Conservation (phyloP, 2,113 vertebrate species). For the Serinus canaria region DNA sequence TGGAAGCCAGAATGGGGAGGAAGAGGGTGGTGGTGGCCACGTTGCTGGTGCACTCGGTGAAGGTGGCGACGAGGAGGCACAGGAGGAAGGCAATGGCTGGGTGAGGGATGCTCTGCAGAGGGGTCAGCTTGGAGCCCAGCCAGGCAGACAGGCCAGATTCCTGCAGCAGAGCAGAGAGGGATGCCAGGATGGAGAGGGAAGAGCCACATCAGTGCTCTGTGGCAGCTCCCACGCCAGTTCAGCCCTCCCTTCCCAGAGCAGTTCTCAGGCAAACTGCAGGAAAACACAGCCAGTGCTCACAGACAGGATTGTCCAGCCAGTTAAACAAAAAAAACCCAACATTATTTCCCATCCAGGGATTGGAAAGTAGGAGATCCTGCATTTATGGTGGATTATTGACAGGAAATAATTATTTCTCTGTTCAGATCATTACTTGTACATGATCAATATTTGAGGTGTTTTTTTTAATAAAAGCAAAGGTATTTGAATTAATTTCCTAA, state of each 20-base stretch:
- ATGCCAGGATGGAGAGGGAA: neutral
- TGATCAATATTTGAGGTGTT: accelerated
- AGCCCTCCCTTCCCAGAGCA: neutral
- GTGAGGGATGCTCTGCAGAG: conserved; percentile 77
- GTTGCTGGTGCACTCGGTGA: conserved; percentile 94
- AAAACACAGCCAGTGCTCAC: neutral
- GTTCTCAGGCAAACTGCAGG: neutral
- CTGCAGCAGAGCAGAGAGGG: conserved; percentile 55
- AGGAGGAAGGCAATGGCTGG: conserved; percentile 78
- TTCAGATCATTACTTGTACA: neutral
- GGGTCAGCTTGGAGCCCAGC: conserved; percentile 81
- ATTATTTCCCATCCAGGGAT: neutral
- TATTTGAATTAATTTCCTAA: neutral
- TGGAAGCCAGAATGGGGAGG: conserved; percentile 89
- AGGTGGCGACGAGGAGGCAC: conserved; percentile 78
- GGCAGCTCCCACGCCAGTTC: neutral
- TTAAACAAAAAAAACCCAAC: neutral
- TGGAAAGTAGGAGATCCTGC: neutral
- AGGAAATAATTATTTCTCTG: neutral
- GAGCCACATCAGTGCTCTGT: neutral
- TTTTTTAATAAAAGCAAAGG: neutral
- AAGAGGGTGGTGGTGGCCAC: conserved; percentile 92
- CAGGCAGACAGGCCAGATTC: conserved; percentile 80
- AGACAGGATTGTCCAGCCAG: accelerated
- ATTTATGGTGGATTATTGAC: neutral